Conservation (phyloP, 2,888 invertebrate species). For the Cylloceria caligata region DNA sequence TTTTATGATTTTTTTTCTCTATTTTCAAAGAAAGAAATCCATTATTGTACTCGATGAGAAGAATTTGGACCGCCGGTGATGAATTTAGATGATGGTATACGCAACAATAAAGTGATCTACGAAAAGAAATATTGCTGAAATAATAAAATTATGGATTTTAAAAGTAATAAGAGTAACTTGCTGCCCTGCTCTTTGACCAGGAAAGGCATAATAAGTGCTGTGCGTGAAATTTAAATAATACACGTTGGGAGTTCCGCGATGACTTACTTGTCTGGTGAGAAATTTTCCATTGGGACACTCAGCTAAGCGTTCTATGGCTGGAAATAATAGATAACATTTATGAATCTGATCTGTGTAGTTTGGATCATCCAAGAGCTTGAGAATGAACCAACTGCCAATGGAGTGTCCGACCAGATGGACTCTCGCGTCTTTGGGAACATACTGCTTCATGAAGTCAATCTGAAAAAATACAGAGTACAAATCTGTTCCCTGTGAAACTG, state of each 20-base stretch:
- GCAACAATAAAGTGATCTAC: background rate
- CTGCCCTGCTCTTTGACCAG: too few relatives aligned
- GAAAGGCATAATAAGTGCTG: too few relatives aligned
- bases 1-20: too few relatives aligned
- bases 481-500: background rate
- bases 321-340: conserved; percentile 92
- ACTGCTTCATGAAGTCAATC: conserved; percentile 89
- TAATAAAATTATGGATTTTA: background rate
- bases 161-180: background rate
- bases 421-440: conserved; percentile 90
- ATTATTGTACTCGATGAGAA: too few relatives aligned
- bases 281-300: conserved; percentile 90
- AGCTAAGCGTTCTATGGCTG: conserved; percentile 94
- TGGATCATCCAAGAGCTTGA: conserved; percentile 89
- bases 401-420: conserved; percentile 96
- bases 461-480: conserved; percentile 74
- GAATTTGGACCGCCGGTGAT: too few relatives aligned
- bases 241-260: background rate
- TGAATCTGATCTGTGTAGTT: conserved; percentile 86
- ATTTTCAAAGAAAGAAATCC: too few relatives aligned
- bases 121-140: background rate
- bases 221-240: background rate
- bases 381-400: conserved; percentile 93
- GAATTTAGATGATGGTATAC: too few relatives aligned
- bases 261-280: conserved; percentile 87